phyloP scores from a whole-genome alignment of 2,888 invertebrate genomes.

The Phasia obesa region DNA sequence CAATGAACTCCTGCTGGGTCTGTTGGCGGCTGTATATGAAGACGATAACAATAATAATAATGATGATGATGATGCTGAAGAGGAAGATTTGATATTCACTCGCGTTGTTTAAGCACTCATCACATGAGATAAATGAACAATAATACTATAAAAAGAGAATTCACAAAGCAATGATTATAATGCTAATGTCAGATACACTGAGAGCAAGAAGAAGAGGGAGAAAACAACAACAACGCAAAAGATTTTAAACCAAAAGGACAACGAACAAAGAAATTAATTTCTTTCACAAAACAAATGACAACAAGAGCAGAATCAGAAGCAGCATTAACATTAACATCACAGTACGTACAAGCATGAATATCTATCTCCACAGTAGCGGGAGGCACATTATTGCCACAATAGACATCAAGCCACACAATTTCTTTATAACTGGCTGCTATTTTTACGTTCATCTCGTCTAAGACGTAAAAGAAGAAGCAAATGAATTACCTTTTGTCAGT shows the following conservation, averaged over 20 bases:
- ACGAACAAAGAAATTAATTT: constrained; percentile 71
- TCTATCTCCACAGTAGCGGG: constrained; percentile 55
- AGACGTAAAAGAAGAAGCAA: constrained; percentile 55
- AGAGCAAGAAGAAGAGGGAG: constrained; percentile 18
- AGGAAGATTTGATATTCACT: constrained; percentile 58
- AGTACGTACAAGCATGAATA: constrained; percentile 11
- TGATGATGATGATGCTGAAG: constrained; percentile 22
- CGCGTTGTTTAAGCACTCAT: constrained; percentile 48
- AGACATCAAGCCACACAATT: constrained; percentile 49
- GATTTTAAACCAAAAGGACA: constrained; percentile 63
- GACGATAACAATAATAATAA: constrained; percentile 40
- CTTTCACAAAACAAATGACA: constrained; percentile 60
- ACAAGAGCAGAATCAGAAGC: constrained; percentile 38
- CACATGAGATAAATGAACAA: constrained; percentile 61
- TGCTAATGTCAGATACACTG: constrained; percentile 61
- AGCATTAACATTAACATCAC: constrained; percentile 29
- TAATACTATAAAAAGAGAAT: constrained; percentile 22
- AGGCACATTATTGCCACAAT: constrained; percentile 49
- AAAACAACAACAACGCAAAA: constrained; percentile 44
- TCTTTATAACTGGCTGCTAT: constrained; percentile 57
- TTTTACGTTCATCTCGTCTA: constrained; percentile 54
- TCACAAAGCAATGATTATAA: constrained; percentile 42
- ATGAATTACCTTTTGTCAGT: constrained; percentile 61
- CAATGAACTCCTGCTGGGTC: constrained; percentile 67
- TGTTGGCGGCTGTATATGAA: constrained; percentile 68